These are phyloP conservation scores for Brachionus koreanus DNA, from an alignment of 1,140 invertebrate species.

Conservation along the genomic window DNA sequence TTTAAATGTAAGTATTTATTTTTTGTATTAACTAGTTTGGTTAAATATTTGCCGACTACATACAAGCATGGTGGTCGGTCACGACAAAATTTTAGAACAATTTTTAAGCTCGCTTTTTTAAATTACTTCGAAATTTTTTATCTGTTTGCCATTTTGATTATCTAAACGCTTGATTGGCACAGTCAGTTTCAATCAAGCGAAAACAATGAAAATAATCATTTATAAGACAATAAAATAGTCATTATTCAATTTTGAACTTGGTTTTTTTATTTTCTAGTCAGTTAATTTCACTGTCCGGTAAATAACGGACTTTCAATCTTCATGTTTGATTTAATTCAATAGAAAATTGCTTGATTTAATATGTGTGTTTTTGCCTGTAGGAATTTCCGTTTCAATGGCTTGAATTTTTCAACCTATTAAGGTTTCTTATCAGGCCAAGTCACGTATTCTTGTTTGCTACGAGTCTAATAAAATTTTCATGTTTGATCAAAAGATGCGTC, in stretches of 20 bases:
- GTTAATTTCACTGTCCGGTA: neutral
- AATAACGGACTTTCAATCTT: neutral
- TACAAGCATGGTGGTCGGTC: neutral
- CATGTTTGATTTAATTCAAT: neutral
- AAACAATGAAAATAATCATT: neutral
- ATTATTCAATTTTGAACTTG: neutral
- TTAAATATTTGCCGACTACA: neutral
- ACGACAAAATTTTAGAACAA: neutral
- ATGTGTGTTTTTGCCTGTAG: neutral
- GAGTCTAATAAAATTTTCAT: neutral
- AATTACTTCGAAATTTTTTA: neutral
- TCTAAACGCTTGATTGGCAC: neutral
- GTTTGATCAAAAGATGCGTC: neutral
- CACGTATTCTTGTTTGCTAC: neutral
- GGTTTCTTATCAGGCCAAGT: neutral
- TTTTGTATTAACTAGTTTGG: constrained; percentile 6
- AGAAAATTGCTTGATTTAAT: neutral
- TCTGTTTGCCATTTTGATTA: neutral
- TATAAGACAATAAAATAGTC: neutral
- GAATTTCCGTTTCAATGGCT: neutral
- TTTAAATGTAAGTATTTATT: constrained; percentile 43
- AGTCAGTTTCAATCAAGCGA: neutral
- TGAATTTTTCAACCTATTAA: neutral
- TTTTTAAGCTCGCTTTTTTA: neutral
- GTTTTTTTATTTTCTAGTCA: neutral